These are phyloP conservation scores for Morone saxatilis DNA, from an alignment of 2,113 vertebrate genomes.

Conservation along the genomic window DNA sequence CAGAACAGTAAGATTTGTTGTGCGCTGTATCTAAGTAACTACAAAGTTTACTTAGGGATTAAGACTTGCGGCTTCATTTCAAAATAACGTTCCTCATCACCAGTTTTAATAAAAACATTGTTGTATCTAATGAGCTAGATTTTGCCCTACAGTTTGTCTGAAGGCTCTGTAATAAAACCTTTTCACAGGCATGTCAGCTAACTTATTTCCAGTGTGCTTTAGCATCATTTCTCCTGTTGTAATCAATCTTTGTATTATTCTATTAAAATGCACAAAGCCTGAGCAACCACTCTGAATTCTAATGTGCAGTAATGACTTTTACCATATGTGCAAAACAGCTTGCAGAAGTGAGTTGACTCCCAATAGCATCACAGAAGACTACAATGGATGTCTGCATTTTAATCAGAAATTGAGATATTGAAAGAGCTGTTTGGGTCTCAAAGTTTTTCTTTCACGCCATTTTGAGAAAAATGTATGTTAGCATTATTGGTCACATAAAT, in stretches of 20 bases:
- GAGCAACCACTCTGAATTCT: slow-evolving; percentile 70
- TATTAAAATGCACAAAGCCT: slow-evolving; percentile 63
- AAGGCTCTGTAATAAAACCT: slow-evolving; percentile 12
- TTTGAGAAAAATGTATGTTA: not conserved
- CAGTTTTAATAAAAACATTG: slow-evolving; percentile 49
- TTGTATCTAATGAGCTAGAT: slow-evolving; percentile 28
- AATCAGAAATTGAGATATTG: slow-evolving; percentile 50
- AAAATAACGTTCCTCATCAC: slow-evolving; percentile 50
- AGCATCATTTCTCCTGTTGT: slow-evolving; percentile 34
- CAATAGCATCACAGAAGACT: slow-evolving; percentile 52
- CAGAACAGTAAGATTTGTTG: not conserved
- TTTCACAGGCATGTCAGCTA: slow-evolving; percentile 14
- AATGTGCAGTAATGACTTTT: slow-evolving; percentile 75
- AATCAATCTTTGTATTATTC: slow-evolving; percentile 71
- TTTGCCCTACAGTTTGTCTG: slow-evolving; percentile 26
- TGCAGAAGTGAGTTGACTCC: slow-evolving; percentile 63
- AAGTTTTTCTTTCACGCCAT: slow-evolving; percentile 5
- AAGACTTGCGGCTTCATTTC: slow-evolving; percentile 17
- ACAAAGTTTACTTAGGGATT: slow-evolving; percentile 18
- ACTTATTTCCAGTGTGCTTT: slow-evolving; percentile 30
- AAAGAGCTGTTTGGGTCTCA: slow-evolving; percentile 18
- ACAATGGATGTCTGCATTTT: slow-evolving; percentile 45
- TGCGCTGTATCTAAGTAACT: not conserved
- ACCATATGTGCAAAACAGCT: slow-evolving; percentile 78
- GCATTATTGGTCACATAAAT: not conserved